phyloP scores from a whole-genome alignment of 2,888 invertebrate genomes.

The Megamerina dolium region DNA sequence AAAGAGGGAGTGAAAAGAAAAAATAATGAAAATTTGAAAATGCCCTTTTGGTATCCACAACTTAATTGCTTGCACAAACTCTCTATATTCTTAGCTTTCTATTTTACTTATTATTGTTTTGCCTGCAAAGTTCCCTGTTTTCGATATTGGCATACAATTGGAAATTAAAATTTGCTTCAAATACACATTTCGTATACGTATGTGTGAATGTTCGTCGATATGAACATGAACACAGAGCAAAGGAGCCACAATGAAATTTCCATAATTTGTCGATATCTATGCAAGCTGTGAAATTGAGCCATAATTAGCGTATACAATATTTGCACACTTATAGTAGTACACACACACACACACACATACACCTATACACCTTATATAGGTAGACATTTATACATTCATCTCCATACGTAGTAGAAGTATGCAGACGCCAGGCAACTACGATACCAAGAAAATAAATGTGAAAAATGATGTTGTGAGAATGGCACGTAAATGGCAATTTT shows the following conservation, averaged over 20 bases:
- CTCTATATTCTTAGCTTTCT: too few relatives aligned
- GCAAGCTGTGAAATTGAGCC: slow-evolving; percentile 48
- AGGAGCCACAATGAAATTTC: slow-evolving; percentile 43
- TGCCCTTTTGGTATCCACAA: slow-evolving; percentile 4
- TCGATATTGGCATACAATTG: slow-evolving; percentile 25
- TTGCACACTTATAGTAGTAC: neutral
- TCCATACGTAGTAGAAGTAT: too few relatives aligned
- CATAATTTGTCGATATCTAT: slow-evolving; percentile 50
- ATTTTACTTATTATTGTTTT: too few relatives aligned
- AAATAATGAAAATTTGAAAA: slow-evolving; percentile 4
- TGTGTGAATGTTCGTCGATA: too few relatives aligned
- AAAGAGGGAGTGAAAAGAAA: too few relatives aligned
- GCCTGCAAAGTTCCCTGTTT: slow-evolving; percentile 31
- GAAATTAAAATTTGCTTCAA: slow-evolving; percentile 35
- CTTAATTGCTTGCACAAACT: slow-evolving; percentile 3
- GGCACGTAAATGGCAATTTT: slow-evolving; percentile 7
- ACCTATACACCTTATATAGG: too few relatives aligned
- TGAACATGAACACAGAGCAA: slow-evolving; percentile 2
- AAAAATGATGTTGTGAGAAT: neutral
- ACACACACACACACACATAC: too few relatives aligned
- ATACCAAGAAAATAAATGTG: neutral
- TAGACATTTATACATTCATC: too few relatives aligned
- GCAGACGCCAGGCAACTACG: too few relatives aligned
- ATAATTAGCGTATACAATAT: slow-evolving; percentile 38
- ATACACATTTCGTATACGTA: too few relatives aligned